A percentile compares a stretch with the other conserved stretches of the same genome.
phyloP scores from a whole-genome alignment of 2,888 invertebrate genomes.

The Girardia tigrina region DNA sequence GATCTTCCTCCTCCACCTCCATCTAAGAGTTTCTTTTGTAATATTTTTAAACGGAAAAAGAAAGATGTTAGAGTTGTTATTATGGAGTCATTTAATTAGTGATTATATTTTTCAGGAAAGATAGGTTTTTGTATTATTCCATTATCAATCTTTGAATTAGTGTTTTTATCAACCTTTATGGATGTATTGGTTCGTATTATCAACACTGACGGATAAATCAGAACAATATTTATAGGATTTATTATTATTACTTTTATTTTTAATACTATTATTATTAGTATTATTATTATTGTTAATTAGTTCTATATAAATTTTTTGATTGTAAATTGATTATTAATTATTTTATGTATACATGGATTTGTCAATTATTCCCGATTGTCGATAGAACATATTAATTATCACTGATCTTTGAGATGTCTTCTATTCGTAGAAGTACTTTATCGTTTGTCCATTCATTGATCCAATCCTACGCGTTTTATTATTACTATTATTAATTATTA shows the following conservation, averaged over 20 bases:
- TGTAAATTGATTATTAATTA: background rate
- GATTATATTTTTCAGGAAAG: background rate
- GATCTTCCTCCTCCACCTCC: slow-evolving; percentile 59
- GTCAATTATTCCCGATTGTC: background rate
- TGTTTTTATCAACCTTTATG: background rate
- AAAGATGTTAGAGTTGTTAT: background rate
- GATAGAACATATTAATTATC: background rate
- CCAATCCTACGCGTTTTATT: background rate
- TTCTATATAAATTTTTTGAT: slow-evolving; percentile 19
- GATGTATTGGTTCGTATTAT: background rate
- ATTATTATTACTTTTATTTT: too few species aligned
- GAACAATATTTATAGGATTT: slow-evolving; percentile 21
- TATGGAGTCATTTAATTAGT: background rate
- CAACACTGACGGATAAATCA: slow-evolving; percentile 14
- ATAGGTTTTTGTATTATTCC: slow-evolving; percentile 5
- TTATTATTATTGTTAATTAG: slow-evolving; percentile 10
- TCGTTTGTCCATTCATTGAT: too few species aligned
- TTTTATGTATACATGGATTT: background rate
- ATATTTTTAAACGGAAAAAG: slow-evolving; percentile 43
- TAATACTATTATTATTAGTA: too few species aligned
- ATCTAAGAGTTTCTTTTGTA: slow-evolving; percentile 50
- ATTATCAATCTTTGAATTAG: background rate
- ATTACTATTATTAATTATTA: background rate
- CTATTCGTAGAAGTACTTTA: too few species aligned
- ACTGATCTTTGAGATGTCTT: too few species aligned